These are phyloP conservation scores for Archilochus colubris DNA, from an alignment of 2,113 vertebrate genomes.

Conservation along the genomic window DNA sequence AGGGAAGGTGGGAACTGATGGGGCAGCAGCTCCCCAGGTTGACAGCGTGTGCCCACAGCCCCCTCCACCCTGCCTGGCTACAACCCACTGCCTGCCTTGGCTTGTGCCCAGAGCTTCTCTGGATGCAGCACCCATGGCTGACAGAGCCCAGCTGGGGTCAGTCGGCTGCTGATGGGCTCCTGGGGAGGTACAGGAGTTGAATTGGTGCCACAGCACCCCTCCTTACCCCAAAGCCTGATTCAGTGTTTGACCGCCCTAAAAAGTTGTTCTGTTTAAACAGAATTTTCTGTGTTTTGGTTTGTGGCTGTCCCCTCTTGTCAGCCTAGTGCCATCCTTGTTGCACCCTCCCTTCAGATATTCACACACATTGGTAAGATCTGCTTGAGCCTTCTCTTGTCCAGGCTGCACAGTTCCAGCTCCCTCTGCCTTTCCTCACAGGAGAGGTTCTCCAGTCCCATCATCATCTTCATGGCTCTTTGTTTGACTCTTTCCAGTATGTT, in stretches of 20 bases:
- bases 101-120: neutral
- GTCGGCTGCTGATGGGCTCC: neutral
- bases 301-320: neutral
- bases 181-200: neutral
- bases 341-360: neutral
- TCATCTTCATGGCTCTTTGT: neutral
- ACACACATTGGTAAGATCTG: neutral
- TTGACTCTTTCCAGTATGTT: neutral
- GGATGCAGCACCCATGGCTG: neutral
- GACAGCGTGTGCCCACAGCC: neutral
- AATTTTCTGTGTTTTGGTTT: neutral
- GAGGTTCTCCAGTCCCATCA: neutral
- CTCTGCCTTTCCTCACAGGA: neutral
- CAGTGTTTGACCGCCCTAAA: neutral
- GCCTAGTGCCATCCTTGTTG: neutral
- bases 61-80: neutral
- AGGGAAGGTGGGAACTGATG: neutral
- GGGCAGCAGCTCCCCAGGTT: neutral
- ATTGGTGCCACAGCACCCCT: neutral
- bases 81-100: accelerated
- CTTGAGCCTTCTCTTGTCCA: neutral
- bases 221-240: neutral
- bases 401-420: neutral
- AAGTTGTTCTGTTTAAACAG: neutral
- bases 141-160: neutral